Percentiles rank a stretch among this genome's conserved stretches.
phyloP scores from a whole-genome alignment of 1,140 invertebrate species.

The Chlorops oryzae region DNA sequence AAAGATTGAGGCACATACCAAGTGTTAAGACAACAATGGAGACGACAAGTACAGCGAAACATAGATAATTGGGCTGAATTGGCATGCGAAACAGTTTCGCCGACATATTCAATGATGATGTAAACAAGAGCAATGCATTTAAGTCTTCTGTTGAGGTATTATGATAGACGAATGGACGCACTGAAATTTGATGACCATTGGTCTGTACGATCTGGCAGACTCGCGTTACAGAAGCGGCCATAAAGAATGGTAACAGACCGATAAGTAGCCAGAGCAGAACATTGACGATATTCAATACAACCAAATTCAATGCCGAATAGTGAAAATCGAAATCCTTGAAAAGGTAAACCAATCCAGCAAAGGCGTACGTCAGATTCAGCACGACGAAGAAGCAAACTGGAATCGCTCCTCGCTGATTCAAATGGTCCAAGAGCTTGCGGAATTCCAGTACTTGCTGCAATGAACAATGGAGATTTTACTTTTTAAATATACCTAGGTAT shows the following conservation, averaged over 20 bases:
- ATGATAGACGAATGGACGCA: slow-evolving; percentile 72
- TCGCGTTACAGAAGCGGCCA: slow-evolving; percentile 74
- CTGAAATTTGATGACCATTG: slow-evolving; percentile 69
- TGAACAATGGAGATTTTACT: slow-evolving; percentile 9
- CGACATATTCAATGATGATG: slow-evolving; percentile 65
- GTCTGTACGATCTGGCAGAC: slow-evolving; percentile 62
- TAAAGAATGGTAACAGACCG: slow-evolving; percentile 57
- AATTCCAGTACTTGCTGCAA: slow-evolving; percentile 68
- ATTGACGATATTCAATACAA: slow-evolving; percentile 59
- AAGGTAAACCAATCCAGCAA: slow-evolving; percentile 61
- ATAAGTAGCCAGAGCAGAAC: slow-evolving; percentile 63
- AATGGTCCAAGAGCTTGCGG: slow-evolving; percentile 64
- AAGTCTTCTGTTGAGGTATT: slow-evolving; percentile 66
- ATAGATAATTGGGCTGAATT: slow-evolving; percentile 62
- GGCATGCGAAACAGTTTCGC: slow-evolving; percentile 67
- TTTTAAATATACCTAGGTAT: slow-evolving; percentile 4
- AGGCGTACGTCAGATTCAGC: slow-evolving; percentile 65
- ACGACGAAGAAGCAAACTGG: slow-evolving; percentile 68
- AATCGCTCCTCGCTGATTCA: slow-evolving; percentile 66
- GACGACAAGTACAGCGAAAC: slow-evolving; percentile 55
- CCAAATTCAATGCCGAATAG: slow-evolving; percentile 52
- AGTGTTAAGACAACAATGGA: slow-evolving; percentile 58
- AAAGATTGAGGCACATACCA: slow-evolving; percentile 57
- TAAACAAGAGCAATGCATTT: slow-evolving; percentile 68
- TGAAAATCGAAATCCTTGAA: slow-evolving; percentile 50